A percentile compares a stretch with the other conserved stretches of the same genome.
phyloP scores from a whole-genome alignment of 2,888 invertebrate genomes.

The Gasteruption jaculator region DNA sequence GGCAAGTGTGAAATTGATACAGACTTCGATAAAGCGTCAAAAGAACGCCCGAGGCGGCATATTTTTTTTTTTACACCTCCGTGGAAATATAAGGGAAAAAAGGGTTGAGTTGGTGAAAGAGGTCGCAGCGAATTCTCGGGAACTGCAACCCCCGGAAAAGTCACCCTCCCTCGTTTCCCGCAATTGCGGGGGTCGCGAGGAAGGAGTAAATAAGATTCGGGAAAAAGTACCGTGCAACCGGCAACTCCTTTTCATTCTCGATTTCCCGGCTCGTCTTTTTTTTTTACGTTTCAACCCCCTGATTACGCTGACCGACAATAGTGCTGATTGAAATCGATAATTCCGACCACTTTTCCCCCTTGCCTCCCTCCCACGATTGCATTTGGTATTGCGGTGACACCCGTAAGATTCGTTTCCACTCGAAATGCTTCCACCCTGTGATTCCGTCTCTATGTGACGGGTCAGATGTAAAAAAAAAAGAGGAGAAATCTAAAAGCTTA shows the following conservation, averaged over 20 bases:
- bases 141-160: too few species aligned
- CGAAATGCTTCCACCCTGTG: conserved; percentile 43
- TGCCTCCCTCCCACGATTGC: conserved; percentile 20
- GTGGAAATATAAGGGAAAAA: too few species aligned
- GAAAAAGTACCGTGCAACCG: too few species aligned
- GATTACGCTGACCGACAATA: conserved; percentile 40
- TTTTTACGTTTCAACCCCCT: conserved; percentile 11
- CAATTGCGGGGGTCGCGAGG: too few species aligned
- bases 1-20: conserved; percentile 41
- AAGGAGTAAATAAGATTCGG: too few species aligned
- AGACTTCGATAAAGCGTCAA: conserved; percentile 18
- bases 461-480: conserved; percentile 42
- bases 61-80: too few species aligned
- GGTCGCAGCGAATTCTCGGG: too few species aligned
- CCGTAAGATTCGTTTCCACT: conserved; percentile 41
- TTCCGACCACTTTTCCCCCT: conserved; percentile 29
- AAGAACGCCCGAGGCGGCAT: too few species aligned
- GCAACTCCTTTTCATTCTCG: conserved; percentile 9
- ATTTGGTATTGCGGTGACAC: conserved; percentile 34
- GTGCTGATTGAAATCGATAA: conserved; percentile 49
- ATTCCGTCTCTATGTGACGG: conserved; percentile 44
- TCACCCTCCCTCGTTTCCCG: too few species aligned
- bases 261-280: conserved; percentile 4
- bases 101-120: too few species aligned
- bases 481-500: conserved; percentile 19